phyloP scores from a whole-genome alignment of 2,888 invertebrate species.

The Drosophila stalkeri region DNA sequence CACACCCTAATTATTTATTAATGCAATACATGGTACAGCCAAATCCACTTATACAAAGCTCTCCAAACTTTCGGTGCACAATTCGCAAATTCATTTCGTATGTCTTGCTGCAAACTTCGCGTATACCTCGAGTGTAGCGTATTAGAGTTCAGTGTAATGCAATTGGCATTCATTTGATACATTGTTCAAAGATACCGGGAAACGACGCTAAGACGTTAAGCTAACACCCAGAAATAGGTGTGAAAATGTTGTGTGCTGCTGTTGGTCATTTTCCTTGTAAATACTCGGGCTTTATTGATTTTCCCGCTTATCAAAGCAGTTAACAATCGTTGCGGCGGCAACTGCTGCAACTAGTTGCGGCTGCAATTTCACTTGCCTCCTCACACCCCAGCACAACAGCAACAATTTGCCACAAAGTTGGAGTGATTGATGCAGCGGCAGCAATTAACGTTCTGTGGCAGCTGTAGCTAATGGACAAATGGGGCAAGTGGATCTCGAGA shows the following conservation, averaged over 20 bases:
- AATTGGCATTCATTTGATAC: constrained; percentile 23
- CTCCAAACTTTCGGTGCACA: neutral
- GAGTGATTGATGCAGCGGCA: constrained; percentile 56
- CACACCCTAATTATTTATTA: constrained; percentile 26
- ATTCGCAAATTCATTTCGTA: neutral
- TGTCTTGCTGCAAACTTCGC: neutral
- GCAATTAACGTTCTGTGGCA: constrained; percentile 59
- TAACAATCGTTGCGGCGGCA: neutral
- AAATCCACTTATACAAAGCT: constrained; percentile 3
- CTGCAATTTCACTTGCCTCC: neutral
- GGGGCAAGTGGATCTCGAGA: constrained; percentile 42
- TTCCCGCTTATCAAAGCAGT: constrained; percentile 39
- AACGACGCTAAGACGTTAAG: constrained; percentile 16
- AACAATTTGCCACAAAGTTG: constrained; percentile 43
- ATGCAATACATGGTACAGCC: constrained; percentile 31
- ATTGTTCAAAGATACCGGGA: constrained; percentile 18
- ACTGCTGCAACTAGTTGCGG: constrained; percentile 6
- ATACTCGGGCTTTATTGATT: constrained; percentile 34
- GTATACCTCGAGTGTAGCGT: constrained; percentile 8
- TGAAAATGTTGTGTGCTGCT: constrained; percentile 16
- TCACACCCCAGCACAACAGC: neutral
- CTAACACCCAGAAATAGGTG: constrained; percentile 20
- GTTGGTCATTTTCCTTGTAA: constrained; percentile 20
- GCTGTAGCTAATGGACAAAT: constrained; percentile 53
- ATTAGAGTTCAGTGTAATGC: constrained; percentile 18